Evolutionary conservation across 2,113 vertebrate genomes (phyloP).

Genomic region (Cochlearius cochlearius): DNA sequence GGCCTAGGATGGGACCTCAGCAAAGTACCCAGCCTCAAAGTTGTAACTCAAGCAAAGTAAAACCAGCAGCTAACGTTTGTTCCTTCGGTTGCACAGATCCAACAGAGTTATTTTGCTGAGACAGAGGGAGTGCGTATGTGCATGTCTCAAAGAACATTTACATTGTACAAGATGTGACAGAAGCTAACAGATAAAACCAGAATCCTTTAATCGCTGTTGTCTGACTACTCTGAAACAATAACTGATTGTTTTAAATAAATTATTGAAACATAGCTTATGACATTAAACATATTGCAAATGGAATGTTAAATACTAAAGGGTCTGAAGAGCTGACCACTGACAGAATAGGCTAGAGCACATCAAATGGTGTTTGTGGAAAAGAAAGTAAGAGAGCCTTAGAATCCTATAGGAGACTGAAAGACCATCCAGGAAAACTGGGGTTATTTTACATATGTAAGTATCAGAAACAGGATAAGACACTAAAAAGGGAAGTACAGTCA

Average conservation of each 20-base stretch:
- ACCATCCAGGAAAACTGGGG: background rate
- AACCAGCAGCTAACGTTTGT: background rate
- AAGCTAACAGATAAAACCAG: background rate
- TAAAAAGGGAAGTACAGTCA: background rate
- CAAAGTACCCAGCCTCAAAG: background rate
- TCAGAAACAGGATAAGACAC: background rate
- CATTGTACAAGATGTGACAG: background rate
- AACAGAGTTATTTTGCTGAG: background rate
- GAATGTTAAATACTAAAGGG: background rate
- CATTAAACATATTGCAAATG: background rate
- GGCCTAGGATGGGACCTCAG: background rate
- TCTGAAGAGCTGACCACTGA: background rate
- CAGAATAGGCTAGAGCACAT: background rate
- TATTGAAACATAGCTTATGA: background rate
- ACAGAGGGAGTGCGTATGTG: rapidly evolving
- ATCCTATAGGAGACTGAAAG: background rate
- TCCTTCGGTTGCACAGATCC: background rate
- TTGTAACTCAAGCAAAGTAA: background rate
- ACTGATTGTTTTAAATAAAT: background rate
- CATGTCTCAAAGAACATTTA: background rate
- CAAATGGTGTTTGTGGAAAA: background rate
- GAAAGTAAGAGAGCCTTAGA: background rate
- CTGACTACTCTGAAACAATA: background rate
- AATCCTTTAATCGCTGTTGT: background rate
- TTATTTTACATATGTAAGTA: background rate